Percentiles rank a stretch among this genome's conserved stretches.
Evolutionary conservation across 1,140 invertebrate genomes (phyloP).

Genomic region (Lamellibrachia luymesi): DNA sequence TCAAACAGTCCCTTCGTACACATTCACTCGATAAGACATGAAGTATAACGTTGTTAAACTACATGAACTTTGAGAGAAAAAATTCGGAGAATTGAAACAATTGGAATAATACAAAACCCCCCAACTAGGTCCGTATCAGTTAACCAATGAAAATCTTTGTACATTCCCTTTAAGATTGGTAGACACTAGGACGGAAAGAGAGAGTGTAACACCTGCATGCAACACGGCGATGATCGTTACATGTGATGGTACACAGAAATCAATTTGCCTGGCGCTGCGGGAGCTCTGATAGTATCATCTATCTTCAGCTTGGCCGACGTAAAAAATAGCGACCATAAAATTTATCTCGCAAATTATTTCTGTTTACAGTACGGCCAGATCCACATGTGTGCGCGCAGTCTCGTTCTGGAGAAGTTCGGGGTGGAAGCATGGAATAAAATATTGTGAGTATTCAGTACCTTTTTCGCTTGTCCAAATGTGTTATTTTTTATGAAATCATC

Average conservation of each 20-base stretch:
- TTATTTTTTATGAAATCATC: background rate
- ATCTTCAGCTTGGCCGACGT: background rate
- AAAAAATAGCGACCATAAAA: background rate
- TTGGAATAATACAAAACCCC: too few relatives aligned
- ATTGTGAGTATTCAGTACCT: background rate
- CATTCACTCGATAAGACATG: too few relatives aligned
- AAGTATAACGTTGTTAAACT: too few relatives aligned
- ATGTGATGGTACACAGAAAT: background rate
- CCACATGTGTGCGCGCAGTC: constrained; percentile 27
- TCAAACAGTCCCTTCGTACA: too few relatives aligned
- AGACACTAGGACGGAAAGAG: background rate
- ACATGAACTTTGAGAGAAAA: too few relatives aligned
- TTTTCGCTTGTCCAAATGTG: background rate
- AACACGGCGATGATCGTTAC: background rate
- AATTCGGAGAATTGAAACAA: too few relatives aligned
- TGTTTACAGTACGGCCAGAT: constrained; percentile 37
- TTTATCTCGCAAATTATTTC: background rate
- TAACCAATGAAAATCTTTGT: background rate
- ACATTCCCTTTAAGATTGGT: background rate
- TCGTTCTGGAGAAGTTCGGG: constrained; percentile 35
- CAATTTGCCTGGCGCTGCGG: background rate
- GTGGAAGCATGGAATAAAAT: constrained; percentile 31
- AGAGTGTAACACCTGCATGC: background rate
- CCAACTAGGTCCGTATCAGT: too few relatives aligned
- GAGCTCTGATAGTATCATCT: background rate